Evolutionary conservation across 2,113 vertebrate species (phyloP), one percentile per base, ranked within the genome.

Genomic region (Rattus rattus): DNA sequence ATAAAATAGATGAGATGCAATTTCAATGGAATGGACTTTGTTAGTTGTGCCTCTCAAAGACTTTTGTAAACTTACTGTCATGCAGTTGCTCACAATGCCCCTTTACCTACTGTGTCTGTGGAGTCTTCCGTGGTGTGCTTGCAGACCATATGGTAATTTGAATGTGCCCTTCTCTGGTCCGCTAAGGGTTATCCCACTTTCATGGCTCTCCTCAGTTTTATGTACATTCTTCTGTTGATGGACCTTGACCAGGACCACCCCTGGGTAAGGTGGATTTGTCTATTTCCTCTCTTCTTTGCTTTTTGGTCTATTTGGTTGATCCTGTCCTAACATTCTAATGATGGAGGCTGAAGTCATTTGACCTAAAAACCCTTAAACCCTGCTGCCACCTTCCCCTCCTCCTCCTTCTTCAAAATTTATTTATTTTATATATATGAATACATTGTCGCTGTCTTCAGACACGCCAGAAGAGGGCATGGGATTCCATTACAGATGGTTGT

Each of bases 171-270:
- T 47, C 73, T 16, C 39, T 73, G 36, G 19, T 56, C 92, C 39
- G 9, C 36, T 43, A 87, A n/a, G 72, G 12, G 0, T 95, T 91
- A 28, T 93, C n/a, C n/a, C 17, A 70, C 28, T 69, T 93, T 81
- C 70, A 72, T 84, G 88, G 69, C 13, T 95, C 1, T 83, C 56
- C 28, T 94, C n/a, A 10, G 20, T 86, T 93, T 88, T 91, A 81
- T 95, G 72, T 81, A 69, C 59, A 52, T 22, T 70, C 33, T 36
- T 6, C 17, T 69, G 90, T 93, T 89, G 49, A 69, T 43, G 22
- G n/a, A 17, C 56, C 26, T 10, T 22, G n/a, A 17, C 22, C 2
- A 33, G 28, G 61, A 73, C 7, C 22, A 87, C 2, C 49, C 92
- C 56, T 73, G 80, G 24, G 59, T 43, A 26, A 36, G 5, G 63